Base-by-base conservation (phyloP, 2,113 vertebrate genomes). In the Aspiorhynchus laticeps region DNA sequence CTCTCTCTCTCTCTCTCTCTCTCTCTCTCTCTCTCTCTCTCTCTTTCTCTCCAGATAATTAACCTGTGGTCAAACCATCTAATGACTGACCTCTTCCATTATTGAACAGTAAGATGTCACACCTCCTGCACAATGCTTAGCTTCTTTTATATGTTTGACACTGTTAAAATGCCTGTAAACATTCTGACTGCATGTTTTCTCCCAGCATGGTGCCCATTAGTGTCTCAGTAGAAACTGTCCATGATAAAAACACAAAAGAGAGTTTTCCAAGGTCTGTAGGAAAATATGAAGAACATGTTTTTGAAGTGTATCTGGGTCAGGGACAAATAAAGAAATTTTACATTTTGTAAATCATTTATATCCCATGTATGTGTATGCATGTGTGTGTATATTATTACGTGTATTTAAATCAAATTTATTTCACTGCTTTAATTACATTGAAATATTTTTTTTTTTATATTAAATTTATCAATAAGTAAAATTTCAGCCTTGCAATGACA, bases 91-190 rank as follows among this genome's bases (percentile, higher is more conserved):
- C n/a, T 46, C n/a, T 7, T 8, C 11, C 15, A 80, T 80, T 14
- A n/a, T 1, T n/a, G 31, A 59, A 8, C 33, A 38, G 53, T 80
- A 80, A 61, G 77, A 38, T 14, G 51, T 56, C 11, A 2, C 7
- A n/a, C 31, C 51, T 80, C 73, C 6, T n/a, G 31, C 77, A 38
- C 31, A 11, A 59, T 36, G 31, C 38, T 59, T 59, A 3, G 31
- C 11, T 80, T 80, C 51, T 59, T 80, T 59, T 38, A 80, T 75
- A 26, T 76, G 74, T 76, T 17, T 76, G 41, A 28, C 73, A 46
- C 74, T 76, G n/a, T 76, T 48, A 28, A 48, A 43, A 76, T 78
- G 7, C 76, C 4, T 78, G 26, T 53, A 78, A 53, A 78, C 46
- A 53, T 33, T 31, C 75, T 15, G 46, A 53, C 46, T 21, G 75